Evolutionary conservation across 2,888 invertebrate genomes (phyloP).

Genomic region (Hirudinaria manillensis): DNA sequence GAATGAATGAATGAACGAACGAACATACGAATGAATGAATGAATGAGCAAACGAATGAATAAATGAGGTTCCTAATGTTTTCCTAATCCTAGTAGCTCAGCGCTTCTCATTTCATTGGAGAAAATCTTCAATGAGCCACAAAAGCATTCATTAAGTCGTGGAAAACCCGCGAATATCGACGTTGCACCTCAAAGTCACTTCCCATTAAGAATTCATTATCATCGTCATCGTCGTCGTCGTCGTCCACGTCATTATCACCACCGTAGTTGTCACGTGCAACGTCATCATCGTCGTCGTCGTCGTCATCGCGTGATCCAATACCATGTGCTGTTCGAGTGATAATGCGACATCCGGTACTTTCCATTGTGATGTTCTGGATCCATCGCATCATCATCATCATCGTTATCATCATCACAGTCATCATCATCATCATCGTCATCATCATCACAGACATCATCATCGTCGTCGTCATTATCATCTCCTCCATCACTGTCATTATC

Average conservation of each 20-base stretch:
- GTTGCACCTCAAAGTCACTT: too few species aligned
- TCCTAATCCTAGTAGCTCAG: neutral
- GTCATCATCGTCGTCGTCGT: slow-evolving; percentile 1
- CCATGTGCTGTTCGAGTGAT: neutral
- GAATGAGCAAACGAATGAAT: neutral
- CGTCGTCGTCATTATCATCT: slow-evolving; percentile 14
- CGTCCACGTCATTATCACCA: slow-evolving; percentile 6
- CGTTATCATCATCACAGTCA: slow-evolving; percentile 24
- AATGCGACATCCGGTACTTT: neutral
- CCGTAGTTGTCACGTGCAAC: too few species aligned
- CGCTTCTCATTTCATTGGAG: neutral
- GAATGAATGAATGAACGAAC: neutral
- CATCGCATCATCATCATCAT: slow-evolving; percentile 26
- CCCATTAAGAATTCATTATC: slow-evolving; percentile 14
- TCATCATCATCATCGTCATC: slow-evolving; percentile 8
- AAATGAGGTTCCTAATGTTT: neutral
- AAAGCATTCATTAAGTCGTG: too few species aligned
- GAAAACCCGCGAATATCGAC: too few species aligned
- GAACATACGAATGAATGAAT: neutral
- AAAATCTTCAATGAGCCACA: too few species aligned
- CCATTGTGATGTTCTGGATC: neutral
- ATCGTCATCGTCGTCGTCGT: slow-evolving; percentile 1
- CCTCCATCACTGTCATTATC: slow-evolving; percentile 9
- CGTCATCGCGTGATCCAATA: slow-evolving; percentile 12
- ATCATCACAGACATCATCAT: slow-evolving; percentile 1